Evolutionary conservation across 2,888 invertebrate genomes (phyloP), one percentile per base, ranked within the genome.

Genomic region (Liodrosophila aerea): DNA sequence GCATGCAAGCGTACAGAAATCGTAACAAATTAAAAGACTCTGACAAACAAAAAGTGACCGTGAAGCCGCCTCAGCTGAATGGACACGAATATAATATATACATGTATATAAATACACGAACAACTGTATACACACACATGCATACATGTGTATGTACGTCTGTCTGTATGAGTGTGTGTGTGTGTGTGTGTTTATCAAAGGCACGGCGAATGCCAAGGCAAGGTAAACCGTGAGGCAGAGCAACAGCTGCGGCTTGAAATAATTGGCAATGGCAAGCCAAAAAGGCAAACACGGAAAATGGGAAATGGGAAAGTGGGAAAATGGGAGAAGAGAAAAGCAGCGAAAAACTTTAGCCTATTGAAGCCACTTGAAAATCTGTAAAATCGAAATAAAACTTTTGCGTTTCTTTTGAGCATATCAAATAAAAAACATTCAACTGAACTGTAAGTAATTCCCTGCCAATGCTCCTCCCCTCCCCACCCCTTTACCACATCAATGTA

Each of bases 1-100:
- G 51, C 78, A 76, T 49, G 73, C 64, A 51, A 78, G 78, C 82
- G 78, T 78, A 31, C 62, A 63, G 62, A 70, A 82, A 82, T 78
- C 82, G 78, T 83, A 78, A 80, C 78, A 80, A 80, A 80, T 80
- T 80, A 78, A 82, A 76, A 82, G 71, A 68, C 64, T 61, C 65
- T 60, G 62, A 39, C 76, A 77, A 82, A 70, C 70, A 77, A 68
- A 68, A 54, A 64, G 37, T 49, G 70, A 45, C 56, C 70, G 50
- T 57, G 66, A 69, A 61, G 57, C 46, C 46, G 60, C 46, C 43
- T 22, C 70, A 70, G 69, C 39, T 62, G 70, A 70, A 31, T 65
- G 70, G 58, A 62, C 61, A 70, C 62, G 58, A 57, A 69, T 70
- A 64, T 69, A 46, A 45, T 22, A 22, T 22, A 22, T 22, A 22